Conservation (phyloP, 2,113 vertebrate genomes). For the Arenaria interpres region DNA sequence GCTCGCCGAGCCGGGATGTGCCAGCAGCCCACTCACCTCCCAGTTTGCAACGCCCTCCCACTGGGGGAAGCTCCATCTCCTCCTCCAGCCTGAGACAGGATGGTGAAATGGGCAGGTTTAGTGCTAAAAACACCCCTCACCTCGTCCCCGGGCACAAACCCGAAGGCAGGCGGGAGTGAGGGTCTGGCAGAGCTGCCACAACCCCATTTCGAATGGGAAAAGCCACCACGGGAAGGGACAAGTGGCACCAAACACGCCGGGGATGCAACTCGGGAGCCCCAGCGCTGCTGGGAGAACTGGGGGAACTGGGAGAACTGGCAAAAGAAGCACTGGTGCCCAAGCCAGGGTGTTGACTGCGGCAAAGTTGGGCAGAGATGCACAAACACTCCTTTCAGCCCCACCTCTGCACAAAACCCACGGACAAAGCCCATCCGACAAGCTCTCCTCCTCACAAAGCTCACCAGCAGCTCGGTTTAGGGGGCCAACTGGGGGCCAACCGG, state of each 20-base stretch:
- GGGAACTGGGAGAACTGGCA: background rate
- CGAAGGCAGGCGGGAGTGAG: background rate
- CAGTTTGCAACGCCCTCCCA: too few relatives aligned
- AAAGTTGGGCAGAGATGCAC: accelerated
- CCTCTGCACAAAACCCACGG: background rate
- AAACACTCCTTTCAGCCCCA: background rate
- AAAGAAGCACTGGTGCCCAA: accelerated
- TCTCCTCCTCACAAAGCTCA: background rate
- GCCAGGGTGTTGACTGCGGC: accelerated
- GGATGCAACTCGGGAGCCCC: background rate
- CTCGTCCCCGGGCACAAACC: background rate
- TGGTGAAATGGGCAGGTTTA: background rate
- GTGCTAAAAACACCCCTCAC: background rate
- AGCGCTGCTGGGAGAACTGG: background rate
- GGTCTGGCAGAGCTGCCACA: background rate
- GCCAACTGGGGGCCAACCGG: background rate
- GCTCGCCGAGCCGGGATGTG: accelerated
- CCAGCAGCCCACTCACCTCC: background rate
- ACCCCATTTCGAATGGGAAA: background rate
- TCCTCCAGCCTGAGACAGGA: background rate
- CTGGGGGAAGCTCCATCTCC: accelerated
- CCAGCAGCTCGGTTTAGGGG: background rate
- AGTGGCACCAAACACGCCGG: accelerated
- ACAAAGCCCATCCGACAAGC: accelerated
- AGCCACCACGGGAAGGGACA: background rate